Evolutionary conservation across 2,113 vertebrate species (phyloP).

Genomic region (Mustelus asterias): DNA sequence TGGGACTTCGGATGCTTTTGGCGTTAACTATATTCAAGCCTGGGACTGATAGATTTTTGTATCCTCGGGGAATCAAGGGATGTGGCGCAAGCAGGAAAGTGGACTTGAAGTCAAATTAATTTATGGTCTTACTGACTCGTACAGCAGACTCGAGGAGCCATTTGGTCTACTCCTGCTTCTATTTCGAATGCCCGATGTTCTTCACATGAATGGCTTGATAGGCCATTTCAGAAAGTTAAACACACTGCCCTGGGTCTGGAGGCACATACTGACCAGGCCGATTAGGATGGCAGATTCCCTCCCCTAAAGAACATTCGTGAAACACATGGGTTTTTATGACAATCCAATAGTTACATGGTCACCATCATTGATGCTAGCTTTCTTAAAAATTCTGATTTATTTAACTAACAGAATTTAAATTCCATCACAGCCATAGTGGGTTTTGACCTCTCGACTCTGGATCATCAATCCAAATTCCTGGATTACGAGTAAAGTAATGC

Average conservation of each 20-base stretch:
- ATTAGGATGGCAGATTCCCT: background rate
- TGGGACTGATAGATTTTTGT: background rate
- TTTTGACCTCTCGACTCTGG: too few species aligned
- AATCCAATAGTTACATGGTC: too few species aligned
- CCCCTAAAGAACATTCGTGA: background rate
- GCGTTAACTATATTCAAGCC: background rate
- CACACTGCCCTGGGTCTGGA: background rate
- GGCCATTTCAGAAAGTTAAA: background rate
- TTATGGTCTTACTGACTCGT: background rate
- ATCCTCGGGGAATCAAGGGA: background rate
- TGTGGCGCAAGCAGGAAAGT: background rate
- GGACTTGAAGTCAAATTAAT: background rate
- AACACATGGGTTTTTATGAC: background rate
- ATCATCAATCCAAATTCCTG: background rate
- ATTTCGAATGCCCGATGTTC: background rate
- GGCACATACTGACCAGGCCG: background rate
- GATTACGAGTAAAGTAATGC: background rate
- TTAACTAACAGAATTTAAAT: too few species aligned
- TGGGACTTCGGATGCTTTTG: too few species aligned
- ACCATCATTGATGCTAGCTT: too few species aligned
- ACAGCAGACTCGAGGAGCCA: background rate
- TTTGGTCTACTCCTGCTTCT: background rate
- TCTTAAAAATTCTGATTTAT: too few species aligned
- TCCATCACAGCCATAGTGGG: too few species aligned
- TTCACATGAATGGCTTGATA: background rate